Conservation (phyloP, 1,140 invertebrate species). For the Aphidius gifuensis region DNA sequence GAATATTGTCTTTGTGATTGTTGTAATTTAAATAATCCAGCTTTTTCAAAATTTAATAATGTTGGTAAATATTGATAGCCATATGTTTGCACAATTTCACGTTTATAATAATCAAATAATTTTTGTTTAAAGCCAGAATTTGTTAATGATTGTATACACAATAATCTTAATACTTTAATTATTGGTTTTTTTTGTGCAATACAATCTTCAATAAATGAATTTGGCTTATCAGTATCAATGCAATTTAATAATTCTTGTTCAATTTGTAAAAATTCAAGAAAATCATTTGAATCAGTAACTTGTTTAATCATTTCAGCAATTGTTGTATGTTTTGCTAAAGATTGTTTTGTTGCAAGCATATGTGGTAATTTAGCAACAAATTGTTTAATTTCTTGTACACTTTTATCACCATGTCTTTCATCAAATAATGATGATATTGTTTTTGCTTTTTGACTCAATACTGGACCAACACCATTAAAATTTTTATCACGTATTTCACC, state of each 20-base stretch:
- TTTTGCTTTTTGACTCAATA: constrained; percentile 84
- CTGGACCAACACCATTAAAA: constrained; percentile 86
- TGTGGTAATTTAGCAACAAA: constrained; percentile 88
- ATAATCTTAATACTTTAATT: constrained; percentile 79
- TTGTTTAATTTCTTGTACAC: constrained; percentile 89
- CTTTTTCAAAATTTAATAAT: constrained; percentile 84
- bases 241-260: constrained; percentile 93
- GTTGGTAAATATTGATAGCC: constrained; percentile 83
- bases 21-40: constrained; percentile 75
- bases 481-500: constrained; percentile 86
- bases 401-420: constrained; percentile 80
- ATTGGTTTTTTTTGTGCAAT: constrained; percentile 82
- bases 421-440: constrained; percentile 82
- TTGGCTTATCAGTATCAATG: constrained; percentile 84
- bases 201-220: constrained; percentile 85
- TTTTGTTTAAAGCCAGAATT: constrained; percentile 89
- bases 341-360: constrained; percentile 83
- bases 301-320: constrained; percentile 76
- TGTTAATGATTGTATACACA: constrained; percentile 84
- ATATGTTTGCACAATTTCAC: constrained; percentile 86
- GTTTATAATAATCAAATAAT: constrained; percentile 86
- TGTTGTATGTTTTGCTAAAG: constrained; percentile 72
- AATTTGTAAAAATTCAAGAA: constrained; percentile 65
- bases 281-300: constrained; percentile 64
- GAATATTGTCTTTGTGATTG: constrained; percentile 67